phyloP scores from a whole-genome alignment of 2,888 invertebrate species.

The Piscicola geometra region DNA sequence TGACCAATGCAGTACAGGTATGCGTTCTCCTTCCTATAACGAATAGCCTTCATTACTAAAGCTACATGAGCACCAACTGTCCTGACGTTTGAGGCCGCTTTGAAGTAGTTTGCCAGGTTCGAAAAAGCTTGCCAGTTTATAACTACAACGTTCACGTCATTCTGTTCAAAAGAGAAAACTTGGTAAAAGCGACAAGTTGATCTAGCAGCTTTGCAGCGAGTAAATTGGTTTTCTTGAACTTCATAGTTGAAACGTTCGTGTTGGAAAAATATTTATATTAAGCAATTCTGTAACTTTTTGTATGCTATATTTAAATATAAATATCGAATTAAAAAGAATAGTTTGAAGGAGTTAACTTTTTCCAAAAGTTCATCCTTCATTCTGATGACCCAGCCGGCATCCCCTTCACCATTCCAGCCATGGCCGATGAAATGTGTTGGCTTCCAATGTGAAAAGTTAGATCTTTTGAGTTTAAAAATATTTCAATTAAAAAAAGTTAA shows the following conservation, averaged over 20 bases:
- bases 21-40: background rate
- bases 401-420: background rate
- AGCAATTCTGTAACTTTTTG: too few relatives aligned
- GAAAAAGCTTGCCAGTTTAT: background rate
- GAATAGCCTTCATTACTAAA: background rate
- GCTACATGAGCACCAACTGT: background rate
- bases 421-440: constrained; percentile 1
- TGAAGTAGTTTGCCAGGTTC: background rate
- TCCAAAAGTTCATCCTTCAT: background rate
- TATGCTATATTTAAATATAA: too few relatives aligned
- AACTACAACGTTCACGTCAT: constrained; percentile 7
- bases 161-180: too few relatives aligned
- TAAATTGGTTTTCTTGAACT: too few relatives aligned
- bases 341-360: too few relatives aligned
- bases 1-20: constrained; percentile 5
- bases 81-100: background rate
- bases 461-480: background rate
- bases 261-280: too few relatives aligned
- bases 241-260: too few relatives aligned
- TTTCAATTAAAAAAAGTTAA: too few relatives aligned
- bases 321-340: too few relatives aligned
- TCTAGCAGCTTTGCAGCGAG: too few relatives aligned
- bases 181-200: too few relatives aligned
- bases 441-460: background rate
- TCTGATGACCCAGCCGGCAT: background rate